phyloP scores from a whole-genome alignment of 2,113 vertebrate species.

The Alces alces region DNA sequence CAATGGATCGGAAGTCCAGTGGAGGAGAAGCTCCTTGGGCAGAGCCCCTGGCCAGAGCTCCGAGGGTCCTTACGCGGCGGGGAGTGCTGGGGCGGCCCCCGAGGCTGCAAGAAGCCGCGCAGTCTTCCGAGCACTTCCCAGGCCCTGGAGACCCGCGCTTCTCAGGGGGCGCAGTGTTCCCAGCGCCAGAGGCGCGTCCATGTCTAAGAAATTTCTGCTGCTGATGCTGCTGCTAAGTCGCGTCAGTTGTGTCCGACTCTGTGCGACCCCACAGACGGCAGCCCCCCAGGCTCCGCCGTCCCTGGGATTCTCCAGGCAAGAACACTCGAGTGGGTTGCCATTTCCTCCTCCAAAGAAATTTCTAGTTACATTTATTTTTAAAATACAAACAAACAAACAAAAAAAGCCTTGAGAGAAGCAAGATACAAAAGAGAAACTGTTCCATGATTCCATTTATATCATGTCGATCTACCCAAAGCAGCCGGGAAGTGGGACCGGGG shows the following conservation, averaged over 20 bases:
- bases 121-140: too few relatives aligned
- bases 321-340: too few relatives aligned
- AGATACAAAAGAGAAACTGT: neutral
- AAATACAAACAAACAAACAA: neutral
- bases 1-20: neutral
- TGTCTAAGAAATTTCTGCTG: neutral
- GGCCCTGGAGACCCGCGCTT: neutral
- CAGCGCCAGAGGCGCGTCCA: neutral
- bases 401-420: neutral
- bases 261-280: too few relatives aligned
- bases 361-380: neutral
- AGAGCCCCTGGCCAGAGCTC: neutral
- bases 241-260: too few relatives aligned
- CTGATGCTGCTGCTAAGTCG: too few relatives aligned
- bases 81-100: too few relatives aligned
- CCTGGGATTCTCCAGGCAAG: too few relatives aligned
- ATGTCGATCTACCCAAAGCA: neutral
- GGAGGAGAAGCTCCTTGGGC: neutral
- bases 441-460: neutral
- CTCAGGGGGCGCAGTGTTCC: neutral
- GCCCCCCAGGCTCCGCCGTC: too few relatives aligned
- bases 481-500: neutral
- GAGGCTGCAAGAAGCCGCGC: too few relatives aligned
- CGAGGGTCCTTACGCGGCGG: neutral
- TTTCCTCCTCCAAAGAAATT: neutral